phyloP scores from a whole-genome alignment of 2,888 invertebrate genomes.

The Pasiphila rectangulata region DNA sequence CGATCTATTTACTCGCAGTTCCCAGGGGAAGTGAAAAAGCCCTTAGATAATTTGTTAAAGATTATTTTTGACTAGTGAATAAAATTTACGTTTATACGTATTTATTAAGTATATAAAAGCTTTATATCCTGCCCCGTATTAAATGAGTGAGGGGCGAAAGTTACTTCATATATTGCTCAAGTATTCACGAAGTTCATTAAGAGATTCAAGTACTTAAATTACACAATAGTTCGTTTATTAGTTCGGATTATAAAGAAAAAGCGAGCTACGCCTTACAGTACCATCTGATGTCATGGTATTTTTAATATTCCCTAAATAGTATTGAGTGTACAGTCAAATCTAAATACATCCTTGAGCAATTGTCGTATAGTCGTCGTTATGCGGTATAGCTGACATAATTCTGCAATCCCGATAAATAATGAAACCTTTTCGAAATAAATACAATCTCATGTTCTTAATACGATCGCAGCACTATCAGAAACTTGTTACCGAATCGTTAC shows the following conservation, averaged over 20 bases:
- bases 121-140: slow-evolving; percentile 39
- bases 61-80: slow-evolving; percentile 76
- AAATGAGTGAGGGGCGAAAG: slow-evolving; percentile 32
- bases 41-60: slow-evolving; percentile 50
- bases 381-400: slow-evolving; percentile 1
- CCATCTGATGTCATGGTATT: not conserved
- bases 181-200: slow-evolving; percentile 8
- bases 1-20: too few relatives aligned
- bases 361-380: not conserved
- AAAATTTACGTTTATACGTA: slow-evolving; percentile 57
- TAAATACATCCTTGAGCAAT: not conserved
- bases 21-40: slow-evolving; percentile 4
- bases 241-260: not conserved
- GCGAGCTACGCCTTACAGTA: not conserved
- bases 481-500: not conserved
- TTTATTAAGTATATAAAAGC: slow-evolving; percentile 64
- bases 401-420: not conserved
- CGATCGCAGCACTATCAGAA: not conserved
- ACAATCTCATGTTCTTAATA: slow-evolving; percentile 15
- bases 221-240: not conserved
- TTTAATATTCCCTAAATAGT: too few relatives aligned
- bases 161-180: slow-evolving; percentile 17
- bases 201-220: slow-evolving; percentile 13
- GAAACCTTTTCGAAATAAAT: slow-evolving; percentile 5
- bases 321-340: too few relatives aligned